Evolutionary conservation across 1,140 invertebrate genomes (phyloP).

Genomic region (Eumaeus atala): DNA sequence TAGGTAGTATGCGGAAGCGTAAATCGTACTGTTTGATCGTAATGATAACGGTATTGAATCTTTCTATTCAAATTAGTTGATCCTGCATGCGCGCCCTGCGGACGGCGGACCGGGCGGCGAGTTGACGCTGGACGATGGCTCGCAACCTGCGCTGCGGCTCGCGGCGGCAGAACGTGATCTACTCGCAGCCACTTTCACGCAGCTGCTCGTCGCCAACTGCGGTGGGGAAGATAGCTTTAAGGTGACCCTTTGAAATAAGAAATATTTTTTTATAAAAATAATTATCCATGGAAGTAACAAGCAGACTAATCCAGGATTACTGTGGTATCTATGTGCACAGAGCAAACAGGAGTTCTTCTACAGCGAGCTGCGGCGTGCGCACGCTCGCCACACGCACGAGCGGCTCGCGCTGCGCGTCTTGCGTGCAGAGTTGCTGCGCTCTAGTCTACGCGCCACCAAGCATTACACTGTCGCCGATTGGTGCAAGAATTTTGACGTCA

Average conservation of each 20-base stretch:
- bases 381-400: constrained; percentile 89
- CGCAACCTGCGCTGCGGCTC: constrained; percentile 88
- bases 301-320: too few relatives aligned
- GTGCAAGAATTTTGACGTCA: constrained; percentile 95
- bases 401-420: constrained; percentile 88
- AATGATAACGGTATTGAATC: too few relatives aligned
- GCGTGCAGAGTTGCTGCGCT: constrained; percentile 86
- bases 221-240: constrained; percentile 96
- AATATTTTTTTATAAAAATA: too few relatives aligned
- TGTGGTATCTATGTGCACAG: constrained; percentile 27
- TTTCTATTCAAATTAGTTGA: constrained; percentile 42
- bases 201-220: constrained; percentile 95
- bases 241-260: too few relatives aligned
- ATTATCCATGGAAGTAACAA: too few relatives aligned
- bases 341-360: constrained; percentile 97
- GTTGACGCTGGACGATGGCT: constrained; percentile 91
- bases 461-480: constrained; percentile 86
- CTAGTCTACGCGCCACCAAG: constrained; percentile 90
- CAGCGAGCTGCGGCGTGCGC: constrained; percentile 91
- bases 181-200: constrained; percentile 93
- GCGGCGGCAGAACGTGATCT: constrained; percentile 88
- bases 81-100: constrained; percentile 74
- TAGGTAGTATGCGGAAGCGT: too few relatives aligned
- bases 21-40: too few relatives aligned
- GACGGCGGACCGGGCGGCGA: constrained; percentile 73